Percentiles rank a stretch among this genome's conserved stretches.
phyloP scores from a whole-genome alignment of 2,888 invertebrate species.

The Chalcis sispes region DNA sequence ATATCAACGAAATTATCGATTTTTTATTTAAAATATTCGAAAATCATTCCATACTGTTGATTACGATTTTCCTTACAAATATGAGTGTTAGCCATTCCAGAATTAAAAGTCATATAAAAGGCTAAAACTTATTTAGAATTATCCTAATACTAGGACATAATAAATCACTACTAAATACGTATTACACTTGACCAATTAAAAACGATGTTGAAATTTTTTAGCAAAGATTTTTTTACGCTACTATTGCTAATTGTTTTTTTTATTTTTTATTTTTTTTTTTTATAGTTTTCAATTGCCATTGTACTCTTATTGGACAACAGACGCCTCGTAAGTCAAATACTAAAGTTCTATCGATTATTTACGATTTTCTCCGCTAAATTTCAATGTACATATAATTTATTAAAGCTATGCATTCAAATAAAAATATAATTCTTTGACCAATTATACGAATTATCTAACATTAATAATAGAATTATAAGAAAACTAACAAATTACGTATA shows the following conservation, averaged over 20 bases:
- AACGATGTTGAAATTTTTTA: slow-evolving; percentile 16
- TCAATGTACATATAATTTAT: background rate
- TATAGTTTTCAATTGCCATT: no score
- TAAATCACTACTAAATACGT: background rate
- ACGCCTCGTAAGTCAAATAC: background rate
- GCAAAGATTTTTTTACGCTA: background rate
- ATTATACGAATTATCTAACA: no score
- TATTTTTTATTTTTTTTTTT: background rate
- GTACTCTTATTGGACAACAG: slow-evolving; percentile 6
- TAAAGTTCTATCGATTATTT: background rate
- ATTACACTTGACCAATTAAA: background rate
- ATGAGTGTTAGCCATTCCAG: slow-evolving; percentile 4
- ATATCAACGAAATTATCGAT: background rate
- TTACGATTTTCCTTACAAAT: background rate
- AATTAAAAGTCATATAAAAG: slow-evolving; percentile 21
- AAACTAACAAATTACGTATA: no score
- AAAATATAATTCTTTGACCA: no score
- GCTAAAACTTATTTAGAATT: slow-evolving; percentile 10
- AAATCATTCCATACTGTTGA: background rate
- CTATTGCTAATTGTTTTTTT: background rate
- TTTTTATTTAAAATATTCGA: background rate
- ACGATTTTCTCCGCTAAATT: slow-evolving; percentile 1
- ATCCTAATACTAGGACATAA: slow-evolving; percentile 16
- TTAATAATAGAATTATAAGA: no score
- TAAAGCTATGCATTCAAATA: background rate